phyloP scores from a whole-genome alignment of 1,140 invertebrate genomes.

The Drosophila bocki region DNA sequence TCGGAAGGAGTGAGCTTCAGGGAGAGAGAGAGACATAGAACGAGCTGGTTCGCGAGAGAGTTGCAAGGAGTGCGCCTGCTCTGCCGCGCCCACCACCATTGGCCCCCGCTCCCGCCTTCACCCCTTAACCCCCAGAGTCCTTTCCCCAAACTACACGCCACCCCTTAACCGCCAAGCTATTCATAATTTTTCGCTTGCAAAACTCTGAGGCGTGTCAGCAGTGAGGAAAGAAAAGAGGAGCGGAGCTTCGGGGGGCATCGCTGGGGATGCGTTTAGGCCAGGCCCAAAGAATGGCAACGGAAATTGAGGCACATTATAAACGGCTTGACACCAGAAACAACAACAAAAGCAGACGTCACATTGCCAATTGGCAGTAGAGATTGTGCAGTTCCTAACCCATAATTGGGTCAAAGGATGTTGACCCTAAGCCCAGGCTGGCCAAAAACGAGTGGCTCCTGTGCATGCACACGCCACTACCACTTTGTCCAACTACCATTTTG shows the following conservation, averaged over 20 bases:
- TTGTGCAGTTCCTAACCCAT: conserved; percentile 61
- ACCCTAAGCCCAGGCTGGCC: conserved; percentile 53
- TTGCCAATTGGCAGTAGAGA: conserved; percentile 46
- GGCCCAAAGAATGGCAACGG: conserved; percentile 58
- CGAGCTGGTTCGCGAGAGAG: conserved; percentile 23
- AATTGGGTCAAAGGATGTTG: conserved; percentile 85
- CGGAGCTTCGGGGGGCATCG: neutral
- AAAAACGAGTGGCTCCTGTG: conserved; percentile 24
- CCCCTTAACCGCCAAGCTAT: conserved; percentile 32
- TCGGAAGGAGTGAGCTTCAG: conserved; percentile 10
- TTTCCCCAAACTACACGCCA: conserved; percentile 7
- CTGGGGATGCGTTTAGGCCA: conserved; percentile 57
- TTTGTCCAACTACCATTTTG: conserved; percentile 26
- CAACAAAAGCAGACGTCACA: conserved; percentile 53
- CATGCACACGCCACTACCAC: neutral
- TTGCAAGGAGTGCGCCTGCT: conserved; percentile 61
- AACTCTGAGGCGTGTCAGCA: conserved; percentile 66
- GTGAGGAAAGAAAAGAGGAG: neutral
- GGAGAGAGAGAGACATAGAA: conserved; percentile 17
- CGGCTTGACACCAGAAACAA: conserved; percentile 49
- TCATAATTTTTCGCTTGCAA: conserved; percentile 60
- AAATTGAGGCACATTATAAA: conserved; percentile 76
- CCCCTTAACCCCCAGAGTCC: conserved; percentile 39
- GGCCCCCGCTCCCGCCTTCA: conserved; percentile 15
- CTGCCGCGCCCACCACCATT: conserved; percentile 74